Conservation (phyloP, 2,888 invertebrate genomes). For the Leptothorax acervorum region DNA sequence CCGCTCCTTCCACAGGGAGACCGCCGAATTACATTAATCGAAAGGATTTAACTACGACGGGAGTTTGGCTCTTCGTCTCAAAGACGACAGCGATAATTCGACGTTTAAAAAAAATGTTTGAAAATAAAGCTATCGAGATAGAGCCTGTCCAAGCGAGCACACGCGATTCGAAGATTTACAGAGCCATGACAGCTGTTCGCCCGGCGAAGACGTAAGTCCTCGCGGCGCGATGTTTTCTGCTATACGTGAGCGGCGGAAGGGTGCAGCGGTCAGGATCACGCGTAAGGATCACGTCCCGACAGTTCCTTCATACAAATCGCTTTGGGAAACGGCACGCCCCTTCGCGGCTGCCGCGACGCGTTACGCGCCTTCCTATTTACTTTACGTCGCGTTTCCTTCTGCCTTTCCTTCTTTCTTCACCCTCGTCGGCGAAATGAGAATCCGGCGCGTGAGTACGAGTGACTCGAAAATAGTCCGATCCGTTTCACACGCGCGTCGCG, state of each 20-base stretch:
- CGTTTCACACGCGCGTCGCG: conserved; percentile 46
- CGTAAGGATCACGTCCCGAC: conserved; percentile 81
- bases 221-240: conserved; percentile 30
- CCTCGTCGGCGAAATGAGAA: conserved; percentile 51
- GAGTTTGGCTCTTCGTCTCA: neutral
- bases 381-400: conserved; percentile 57
- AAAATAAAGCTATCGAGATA: neutral
- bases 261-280: conserved; percentile 72
- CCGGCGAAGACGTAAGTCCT: conserved; percentile 60
- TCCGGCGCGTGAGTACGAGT: conserved; percentile 13
- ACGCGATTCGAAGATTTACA: conserved; percentile 58
- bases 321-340: conserved; percentile 84
- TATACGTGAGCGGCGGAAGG: conserved; percentile 71
- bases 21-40: neutral
- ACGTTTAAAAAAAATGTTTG: conserved; percentile 33
- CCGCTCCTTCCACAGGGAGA: neutral
- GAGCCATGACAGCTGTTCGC: conserved; percentile 72
- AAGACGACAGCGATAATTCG: neutral
- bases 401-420: conserved; percentile 8
- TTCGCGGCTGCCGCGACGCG: conserved; percentile 77
- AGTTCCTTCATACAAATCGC: conserved; percentile 81
- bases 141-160: neutral
- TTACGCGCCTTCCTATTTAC: conserved; percentile 75
- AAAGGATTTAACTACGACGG: conserved; percentile 11
- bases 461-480: conserved; percentile 65